Percentiles rank a stretch among this genome's conserved stretches.
Conservation (phyloP, 2,797 vertebrate genomes). For the Melanotaenia trifasciata region DNA sequence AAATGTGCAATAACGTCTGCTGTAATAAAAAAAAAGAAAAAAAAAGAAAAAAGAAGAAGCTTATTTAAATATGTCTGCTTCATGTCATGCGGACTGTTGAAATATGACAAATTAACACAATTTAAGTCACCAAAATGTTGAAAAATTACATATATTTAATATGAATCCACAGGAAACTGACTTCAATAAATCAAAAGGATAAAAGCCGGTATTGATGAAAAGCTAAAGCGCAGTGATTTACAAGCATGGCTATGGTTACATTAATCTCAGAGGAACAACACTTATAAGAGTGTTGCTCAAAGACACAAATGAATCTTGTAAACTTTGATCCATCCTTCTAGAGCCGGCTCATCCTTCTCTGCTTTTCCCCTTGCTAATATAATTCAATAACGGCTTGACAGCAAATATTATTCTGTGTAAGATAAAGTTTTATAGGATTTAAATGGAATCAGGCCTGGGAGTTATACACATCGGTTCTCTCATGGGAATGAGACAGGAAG, state of each 20-base stretch:
- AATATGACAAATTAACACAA: background rate
- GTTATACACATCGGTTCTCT: slow-evolving; percentile 57
- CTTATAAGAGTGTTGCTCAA: background rate
- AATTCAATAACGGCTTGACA: slow-evolving; percentile 71
- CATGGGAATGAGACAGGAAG: slow-evolving; percentile 54
- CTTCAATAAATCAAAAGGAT: background rate
- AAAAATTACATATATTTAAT: background rate
- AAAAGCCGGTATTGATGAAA: background rate
- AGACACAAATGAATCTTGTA: slow-evolving; percentile 24
- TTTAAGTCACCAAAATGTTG: background rate
- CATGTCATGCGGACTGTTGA: background rate
- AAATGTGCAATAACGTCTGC: slow-evolving; percentile 4
- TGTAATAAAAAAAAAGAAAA: background rate
- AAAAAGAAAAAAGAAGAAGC: background rate
- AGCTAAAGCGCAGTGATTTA: background rate
- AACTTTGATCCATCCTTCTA: slow-evolving; percentile 34
- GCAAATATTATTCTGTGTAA: slow-evolving; percentile 77
- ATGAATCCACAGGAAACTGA: background rate
- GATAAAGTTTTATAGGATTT: slow-evolving; percentile 66
- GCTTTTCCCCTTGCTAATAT: slow-evolving; percentile 28
- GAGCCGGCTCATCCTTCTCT: slow-evolving; percentile 26
- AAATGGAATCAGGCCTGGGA: slow-evolving; percentile 74
- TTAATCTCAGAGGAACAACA: slow-evolving; percentile 12
- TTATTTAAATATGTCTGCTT: background rate
- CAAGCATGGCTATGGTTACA: background rate